These are phyloP conservation scores for Lepidochitona cinerea DNA, from an alignment of 2,888 invertebrate genomes.

Conservation along the genomic window DNA sequence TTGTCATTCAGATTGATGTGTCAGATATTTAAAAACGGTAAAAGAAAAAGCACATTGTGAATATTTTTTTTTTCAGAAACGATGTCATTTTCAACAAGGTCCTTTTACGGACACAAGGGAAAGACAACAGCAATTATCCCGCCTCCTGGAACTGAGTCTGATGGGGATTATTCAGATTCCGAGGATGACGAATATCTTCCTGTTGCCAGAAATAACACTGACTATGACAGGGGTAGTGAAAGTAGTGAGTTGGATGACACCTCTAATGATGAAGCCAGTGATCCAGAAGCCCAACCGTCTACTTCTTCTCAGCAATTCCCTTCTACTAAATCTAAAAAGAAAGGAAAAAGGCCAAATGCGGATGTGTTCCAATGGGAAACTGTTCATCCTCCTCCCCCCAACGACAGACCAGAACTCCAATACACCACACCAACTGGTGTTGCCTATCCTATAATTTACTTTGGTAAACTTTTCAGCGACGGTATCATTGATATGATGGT, in stretches of 20 bases:
- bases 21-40: background rate
- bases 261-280: background rate
- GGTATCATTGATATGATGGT: background rate
- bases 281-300: background rate
- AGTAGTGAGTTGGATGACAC: background rate
- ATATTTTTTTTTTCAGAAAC: background rate
- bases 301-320: background rate
- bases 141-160: background rate
- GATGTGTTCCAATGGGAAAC: background rate
- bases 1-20: background rate
- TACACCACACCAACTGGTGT: background rate
- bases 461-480: background rate
- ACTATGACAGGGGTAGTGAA: background rate
- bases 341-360: background rate
- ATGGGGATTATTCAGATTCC: background rate
- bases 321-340: background rate
- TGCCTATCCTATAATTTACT: background rate
- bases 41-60: background rate
- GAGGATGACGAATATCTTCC: background rate
- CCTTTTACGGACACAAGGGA: background rate
- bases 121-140: background rate
- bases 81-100: background rate
- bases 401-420: background rate
- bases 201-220: background rate
- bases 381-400: background rate